phyloP scores from a whole-genome alignment of 2,888 invertebrate genomes.

The Reticulitermes lucifugus region DNA sequence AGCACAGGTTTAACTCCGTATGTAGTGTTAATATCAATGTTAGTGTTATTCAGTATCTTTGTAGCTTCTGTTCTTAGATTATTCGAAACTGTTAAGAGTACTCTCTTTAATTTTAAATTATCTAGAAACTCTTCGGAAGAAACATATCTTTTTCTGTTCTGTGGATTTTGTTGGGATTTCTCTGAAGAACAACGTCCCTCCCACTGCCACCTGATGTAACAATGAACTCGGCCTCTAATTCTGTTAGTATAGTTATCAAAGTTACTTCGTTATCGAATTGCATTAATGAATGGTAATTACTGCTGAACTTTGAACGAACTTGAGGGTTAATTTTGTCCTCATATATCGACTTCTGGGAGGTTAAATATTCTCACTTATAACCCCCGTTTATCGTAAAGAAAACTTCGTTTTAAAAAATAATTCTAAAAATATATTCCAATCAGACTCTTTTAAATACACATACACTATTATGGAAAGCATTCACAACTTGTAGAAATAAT shows the following conservation, averaged over 20 bases:
- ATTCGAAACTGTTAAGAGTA: no score
- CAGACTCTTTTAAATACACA: no score
- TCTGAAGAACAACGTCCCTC: not conserved
- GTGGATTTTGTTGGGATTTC: not conserved
- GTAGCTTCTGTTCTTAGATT: no score
- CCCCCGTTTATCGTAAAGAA: not conserved
- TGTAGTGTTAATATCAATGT: no score
- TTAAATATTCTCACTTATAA: not conserved
- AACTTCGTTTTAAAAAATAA: not conserved
- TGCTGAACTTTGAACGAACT: not conserved
- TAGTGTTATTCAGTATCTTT: no score
- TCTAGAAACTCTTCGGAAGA: not conserved
- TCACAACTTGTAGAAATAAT: no score
- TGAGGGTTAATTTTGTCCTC: not conserved
- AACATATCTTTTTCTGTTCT: not conserved
- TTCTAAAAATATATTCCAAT: not conserved
- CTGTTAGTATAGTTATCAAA: conserved; percentile 1
- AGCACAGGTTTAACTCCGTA: no score
- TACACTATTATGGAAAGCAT: no score
- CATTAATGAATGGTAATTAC: conserved; percentile 22
- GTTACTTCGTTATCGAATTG: conserved; percentile 6
- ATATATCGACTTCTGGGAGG: not conserved
- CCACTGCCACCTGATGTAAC: not conserved
- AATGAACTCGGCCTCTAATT: not conserved
- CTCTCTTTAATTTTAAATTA: not conserved